These are phyloP conservation scores for Octopus sinensis DNA, from an alignment of 1,140 invertebrate species.

Conservation along the genomic window DNA sequence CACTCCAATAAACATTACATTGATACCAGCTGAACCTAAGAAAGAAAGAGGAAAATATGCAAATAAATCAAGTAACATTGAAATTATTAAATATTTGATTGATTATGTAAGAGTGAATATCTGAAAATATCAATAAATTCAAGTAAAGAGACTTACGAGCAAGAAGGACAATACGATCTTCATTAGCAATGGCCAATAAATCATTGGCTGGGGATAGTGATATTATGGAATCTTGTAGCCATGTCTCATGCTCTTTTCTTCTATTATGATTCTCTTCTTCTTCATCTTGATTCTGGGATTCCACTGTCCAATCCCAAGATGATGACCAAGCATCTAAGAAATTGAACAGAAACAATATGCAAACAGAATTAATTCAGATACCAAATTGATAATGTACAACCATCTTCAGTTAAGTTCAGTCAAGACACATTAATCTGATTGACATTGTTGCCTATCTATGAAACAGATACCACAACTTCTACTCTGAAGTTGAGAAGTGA, in stretches of 20 bases:
- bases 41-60: too few species aligned
- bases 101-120: neutral
- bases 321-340: slow-evolving; percentile 38
- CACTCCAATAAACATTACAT: too few species aligned
- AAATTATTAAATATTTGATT: neutral
- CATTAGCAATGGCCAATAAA: slow-evolving; percentile 68
- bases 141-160: slow-evolving; percentile 61
- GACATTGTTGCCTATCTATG: too few species aligned
- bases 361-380: too few species aligned
- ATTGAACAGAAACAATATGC: neutral
- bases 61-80: neutral
- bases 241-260: slow-evolving; percentile 45
- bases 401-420: too few species aligned
- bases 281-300: slow-evolving; percentile 27
- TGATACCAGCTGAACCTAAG: too few species aligned
- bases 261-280: slow-evolving; percentile 24
- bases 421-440: too few species aligned
- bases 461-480: too few species aligned
- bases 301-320: slow-evolving; percentile 48
- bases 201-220: slow-evolving; percentile 74
- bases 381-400: too few species aligned
- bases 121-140: neutral
- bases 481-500: too few species aligned
- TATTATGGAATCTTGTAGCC: slow-evolving; percentile 71
- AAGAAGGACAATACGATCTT: slow-evolving; percentile 67